A percentile compares a stretch with the other conserved stretches of the same genome.
phyloP scores from a whole-genome alignment of 2,113 vertebrate genomes.

The Steatornis caripensis region DNA sequence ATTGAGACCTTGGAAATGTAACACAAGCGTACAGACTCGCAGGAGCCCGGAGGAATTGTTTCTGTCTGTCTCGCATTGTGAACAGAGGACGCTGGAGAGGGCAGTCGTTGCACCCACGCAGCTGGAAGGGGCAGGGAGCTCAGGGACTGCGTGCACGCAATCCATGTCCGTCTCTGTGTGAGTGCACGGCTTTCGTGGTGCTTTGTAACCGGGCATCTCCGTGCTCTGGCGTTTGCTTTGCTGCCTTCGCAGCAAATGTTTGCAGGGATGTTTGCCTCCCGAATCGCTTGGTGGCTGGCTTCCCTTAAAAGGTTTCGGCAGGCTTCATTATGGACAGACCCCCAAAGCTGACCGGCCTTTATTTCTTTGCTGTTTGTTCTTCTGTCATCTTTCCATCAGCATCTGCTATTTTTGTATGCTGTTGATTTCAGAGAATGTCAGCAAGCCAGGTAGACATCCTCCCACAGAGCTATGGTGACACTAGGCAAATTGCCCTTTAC shows the following conservation, averaged over 20 bases:
- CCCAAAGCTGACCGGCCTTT: not conserved
- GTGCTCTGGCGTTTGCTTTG: conserved; percentile 26
- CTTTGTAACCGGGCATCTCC: not conserved
- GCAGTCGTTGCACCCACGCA: fast-evolving
- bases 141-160: fast-evolving
- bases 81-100: not conserved
- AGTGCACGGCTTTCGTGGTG: not conserved
- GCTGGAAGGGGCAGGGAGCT: not conserved
- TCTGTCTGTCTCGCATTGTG: fast-evolving
- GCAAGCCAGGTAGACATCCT: not conserved
- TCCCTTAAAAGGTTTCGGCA: not conserved
- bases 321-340: not conserved
- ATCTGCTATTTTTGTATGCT: not conserved
- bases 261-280: not conserved
- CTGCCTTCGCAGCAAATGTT: not conserved
- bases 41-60: not conserved
- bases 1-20: fast-evolving
- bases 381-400: not conserved
- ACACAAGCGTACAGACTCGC: fast-evolving
- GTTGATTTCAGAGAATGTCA: not conserved
- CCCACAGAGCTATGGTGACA: not conserved
- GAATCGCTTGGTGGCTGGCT: not conserved
- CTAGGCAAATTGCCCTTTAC: not conserved
- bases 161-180: not conserved
- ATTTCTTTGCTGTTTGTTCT: not conserved